Evolutionary conservation across 2,888 invertebrate species (phyloP).

Genomic region (Bhutanitis thaidina): DNA sequence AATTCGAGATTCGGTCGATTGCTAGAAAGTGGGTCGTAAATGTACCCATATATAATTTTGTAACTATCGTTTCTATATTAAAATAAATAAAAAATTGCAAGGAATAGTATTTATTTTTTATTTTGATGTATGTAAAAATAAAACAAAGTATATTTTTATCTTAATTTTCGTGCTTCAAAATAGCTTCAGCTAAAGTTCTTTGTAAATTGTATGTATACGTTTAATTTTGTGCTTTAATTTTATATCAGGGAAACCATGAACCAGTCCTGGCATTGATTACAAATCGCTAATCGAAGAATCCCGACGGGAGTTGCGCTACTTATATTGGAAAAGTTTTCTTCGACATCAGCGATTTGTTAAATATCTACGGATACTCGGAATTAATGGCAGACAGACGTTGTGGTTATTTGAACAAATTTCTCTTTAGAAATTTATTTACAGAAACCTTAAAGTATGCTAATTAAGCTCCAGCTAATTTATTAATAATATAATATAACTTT

Average conservation of each 20-base stretch:
- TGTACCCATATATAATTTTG: too few species aligned
- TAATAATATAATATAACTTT: too few species aligned
- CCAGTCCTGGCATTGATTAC: conserved; percentile 53
- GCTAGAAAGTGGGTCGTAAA: too few species aligned
- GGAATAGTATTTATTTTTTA: too few species aligned
- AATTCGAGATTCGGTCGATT: too few species aligned
- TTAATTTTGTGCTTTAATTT: conserved; percentile 46
- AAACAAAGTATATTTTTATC: too few species aligned
- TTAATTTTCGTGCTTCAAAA: too few species aligned
- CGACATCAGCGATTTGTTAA: conserved; percentile 49
- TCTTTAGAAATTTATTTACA: not conserved
- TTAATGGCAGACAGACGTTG: conserved; percentile 53
- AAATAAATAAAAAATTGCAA: too few species aligned
- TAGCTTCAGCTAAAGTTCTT: conserved; percentile 27
- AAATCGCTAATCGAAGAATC: conserved; percentile 72
- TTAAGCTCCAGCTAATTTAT: too few species aligned
- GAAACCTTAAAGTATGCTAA: too few species aligned
- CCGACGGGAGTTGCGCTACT: conserved; percentile 45
- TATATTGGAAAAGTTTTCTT: conserved; percentile 66
- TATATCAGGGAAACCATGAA: conserved; percentile 37
- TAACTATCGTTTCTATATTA: too few species aligned
- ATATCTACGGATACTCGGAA: conserved; percentile 38
- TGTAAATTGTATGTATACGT: conserved; percentile 30
- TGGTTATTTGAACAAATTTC: conserved; percentile 22
- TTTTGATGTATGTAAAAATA: too few species aligned